Base-by-base conservation (phyloP, 2,888 invertebrate species). In the Heliconius ethilla region DNA sequence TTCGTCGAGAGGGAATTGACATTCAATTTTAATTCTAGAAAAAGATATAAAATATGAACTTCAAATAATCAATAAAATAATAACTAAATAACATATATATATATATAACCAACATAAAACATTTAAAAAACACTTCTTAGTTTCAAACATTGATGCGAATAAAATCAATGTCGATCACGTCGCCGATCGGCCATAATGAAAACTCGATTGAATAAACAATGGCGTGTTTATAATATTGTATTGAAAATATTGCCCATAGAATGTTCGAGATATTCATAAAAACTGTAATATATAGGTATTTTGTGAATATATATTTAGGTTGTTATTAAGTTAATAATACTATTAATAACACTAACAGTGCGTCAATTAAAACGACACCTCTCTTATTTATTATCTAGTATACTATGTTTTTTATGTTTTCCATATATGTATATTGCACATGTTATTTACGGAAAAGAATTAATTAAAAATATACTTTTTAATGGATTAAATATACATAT, bases 151-250 rank as follows among this genome's bases (percentile, higher is more conserved):
- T 15, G 27, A 25, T 22, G 18, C 27, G 13, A 65, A 74, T 45
- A 25, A 65, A 45, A 65, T 74, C 45, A 65, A 74, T 45, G 74
- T 65, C 74, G 63, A 65, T 74, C 74, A 65, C 74, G 74, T 74
- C 74, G 45, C 22, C 74, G 62, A 74, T 74, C 74, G 74, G 40
- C 74, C 40, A 65, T 74, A 74, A 74, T 74, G 63, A 70, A 59
- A 76, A 76, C 66, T 29, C 45, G 13, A 70, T 70, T 69, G 69
- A 70, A 69, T 69, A 59, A 69, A 75, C 75, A 75, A 75, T 75
- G 69, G 67, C 40, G 25, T 69, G 37, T 75, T 69, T 69, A 69
- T 75, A 62, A 59, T 59, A 75, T 75, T 69, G 59, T 69, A 40
- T 59, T 69, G 13, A 67, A 69, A 69, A 69, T 59, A 75, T 75